Percentiles rank a stretch among this genome's conserved stretches.
phyloP scores from a whole-genome alignment of 2,797 vertebrate genomes.

The Nasua narica region DNA sequence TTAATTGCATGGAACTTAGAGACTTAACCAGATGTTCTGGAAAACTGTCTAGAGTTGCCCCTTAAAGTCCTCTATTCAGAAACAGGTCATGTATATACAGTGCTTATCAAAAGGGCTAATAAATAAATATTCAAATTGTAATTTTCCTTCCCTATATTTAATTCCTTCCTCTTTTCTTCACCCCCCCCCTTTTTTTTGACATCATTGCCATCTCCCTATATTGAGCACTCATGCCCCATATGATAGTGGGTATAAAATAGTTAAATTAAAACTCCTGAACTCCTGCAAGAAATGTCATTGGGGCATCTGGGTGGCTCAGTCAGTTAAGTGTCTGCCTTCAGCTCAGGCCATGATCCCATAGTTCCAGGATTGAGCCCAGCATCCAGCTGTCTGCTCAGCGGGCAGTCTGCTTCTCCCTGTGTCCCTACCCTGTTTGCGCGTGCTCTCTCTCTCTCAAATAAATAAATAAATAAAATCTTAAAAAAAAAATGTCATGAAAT shows the following conservation, averaged over 20 bases:
- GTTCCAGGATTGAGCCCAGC: no score
- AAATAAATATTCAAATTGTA: neutral
- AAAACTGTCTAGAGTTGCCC: neutral
- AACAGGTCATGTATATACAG: neutral
- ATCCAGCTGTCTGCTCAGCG: no score
- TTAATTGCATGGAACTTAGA: neutral
- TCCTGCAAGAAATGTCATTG: neutral
- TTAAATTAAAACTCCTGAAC: neutral
- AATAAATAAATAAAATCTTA: no score
- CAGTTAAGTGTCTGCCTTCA: no score
- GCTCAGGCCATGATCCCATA: no score
- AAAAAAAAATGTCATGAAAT: neutral
- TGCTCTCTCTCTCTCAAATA: no score
- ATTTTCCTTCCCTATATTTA: neutral
- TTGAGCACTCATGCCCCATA: neutral
- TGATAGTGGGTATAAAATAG: neutral
- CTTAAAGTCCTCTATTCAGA: neutral
- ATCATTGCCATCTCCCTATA: neutral
- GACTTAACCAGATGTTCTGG: neutral
- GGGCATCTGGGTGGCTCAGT: no score
- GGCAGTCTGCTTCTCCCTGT: no score
- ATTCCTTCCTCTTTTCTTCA: neutral
- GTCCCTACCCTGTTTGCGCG: accelerated
- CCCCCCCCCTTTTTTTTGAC: neutral
- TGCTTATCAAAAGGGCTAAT: neutral